phyloP scores from a whole-genome alignment of 1,140 invertebrate species.

The Saccostrea cuccullata region DNA sequence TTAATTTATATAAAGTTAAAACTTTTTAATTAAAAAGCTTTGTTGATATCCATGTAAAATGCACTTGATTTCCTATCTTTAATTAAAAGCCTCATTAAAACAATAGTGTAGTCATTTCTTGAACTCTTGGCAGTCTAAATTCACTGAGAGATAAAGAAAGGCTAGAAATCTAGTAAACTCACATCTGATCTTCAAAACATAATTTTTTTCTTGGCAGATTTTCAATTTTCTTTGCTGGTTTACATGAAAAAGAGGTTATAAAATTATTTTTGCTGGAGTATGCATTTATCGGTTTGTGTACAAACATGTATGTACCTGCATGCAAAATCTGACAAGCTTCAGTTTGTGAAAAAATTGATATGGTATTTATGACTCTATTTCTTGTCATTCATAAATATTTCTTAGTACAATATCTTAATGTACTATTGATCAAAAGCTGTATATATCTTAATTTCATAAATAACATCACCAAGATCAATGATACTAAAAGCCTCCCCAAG shows the following conservation, averaged over 20 bases:
- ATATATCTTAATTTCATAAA: too few relatives aligned
- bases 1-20: background rate
- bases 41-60: background rate
- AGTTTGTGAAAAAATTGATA: too few relatives aligned
- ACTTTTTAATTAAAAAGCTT: background rate
- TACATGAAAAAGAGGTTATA: slow-evolving; percentile 31
- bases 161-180: slow-evolving; percentile 21
- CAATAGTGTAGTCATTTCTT: slow-evolving; percentile 15
- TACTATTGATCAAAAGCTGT: too few relatives aligned
- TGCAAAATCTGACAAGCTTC: background rate
- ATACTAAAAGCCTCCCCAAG: too few relatives aligned
- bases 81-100: background rate
- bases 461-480: too few relatives aligned
- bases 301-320: slow-evolving; percentile 22
- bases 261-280: slow-evolving; percentile 26
- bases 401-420: too few relatives aligned
- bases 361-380: too few relatives aligned
- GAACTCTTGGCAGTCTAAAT: slow-evolving; percentile 15
- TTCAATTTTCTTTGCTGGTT: background rate
- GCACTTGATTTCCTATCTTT: background rate
- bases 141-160: slow-evolving; percentile 1
- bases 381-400: too few relatives aligned
- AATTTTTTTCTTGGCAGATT: slow-evolving; percentile 14
- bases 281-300: background rate
- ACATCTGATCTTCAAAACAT: slow-evolving; percentile 3